Evolutionary conservation across 2,888 invertebrate genomes (phyloP).

Genomic region (Argyresthia albistria): DNA sequence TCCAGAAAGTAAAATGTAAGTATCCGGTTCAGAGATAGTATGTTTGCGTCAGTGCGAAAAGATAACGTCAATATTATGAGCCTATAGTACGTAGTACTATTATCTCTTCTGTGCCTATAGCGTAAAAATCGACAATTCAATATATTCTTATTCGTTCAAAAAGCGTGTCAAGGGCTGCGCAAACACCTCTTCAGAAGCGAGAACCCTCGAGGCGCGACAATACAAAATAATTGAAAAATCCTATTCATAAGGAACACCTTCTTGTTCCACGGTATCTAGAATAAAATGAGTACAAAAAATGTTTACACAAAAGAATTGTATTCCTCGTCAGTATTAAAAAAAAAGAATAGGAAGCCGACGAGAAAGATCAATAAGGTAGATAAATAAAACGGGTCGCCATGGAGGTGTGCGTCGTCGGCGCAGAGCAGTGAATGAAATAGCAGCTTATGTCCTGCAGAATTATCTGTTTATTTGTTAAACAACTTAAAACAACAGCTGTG

Average conservation of each 20-base stretch:
- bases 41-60: background rate
- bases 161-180: slow-evolving; percentile 19
- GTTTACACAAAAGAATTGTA: slow-evolving; percentile 46
- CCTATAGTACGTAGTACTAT: no score
- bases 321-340: slow-evolving; percentile 32
- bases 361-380: slow-evolving; percentile 55
- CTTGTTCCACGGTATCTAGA: slow-evolving; percentile 38
- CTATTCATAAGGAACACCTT: slow-evolving; percentile 39
- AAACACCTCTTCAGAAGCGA: slow-evolving; percentile 20
- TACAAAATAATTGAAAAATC: slow-evolving; percentile 41
- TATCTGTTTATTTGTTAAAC: no score
- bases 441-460: no score
- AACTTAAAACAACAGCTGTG: no score
- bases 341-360: slow-evolving; percentile 35
- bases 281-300: slow-evolving; percentile 59
- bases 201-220: slow-evolving; percentile 25
- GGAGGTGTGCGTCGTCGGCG: slow-evolving; percentile 21
- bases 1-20: background rate
- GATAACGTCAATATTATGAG: background rate
- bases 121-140: background rate
- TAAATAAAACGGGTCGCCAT: slow-evolving; percentile 54
- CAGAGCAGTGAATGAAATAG: slow-evolving; percentile 1
- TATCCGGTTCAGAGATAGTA: background rate
- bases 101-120: background rate
- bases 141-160: slow-evolving; percentile 15